Evolutionary conservation across 2,888 invertebrate species (phyloP), one percentile per base, ranked within the genome.

Genomic region (Eulithis testata): DNA sequence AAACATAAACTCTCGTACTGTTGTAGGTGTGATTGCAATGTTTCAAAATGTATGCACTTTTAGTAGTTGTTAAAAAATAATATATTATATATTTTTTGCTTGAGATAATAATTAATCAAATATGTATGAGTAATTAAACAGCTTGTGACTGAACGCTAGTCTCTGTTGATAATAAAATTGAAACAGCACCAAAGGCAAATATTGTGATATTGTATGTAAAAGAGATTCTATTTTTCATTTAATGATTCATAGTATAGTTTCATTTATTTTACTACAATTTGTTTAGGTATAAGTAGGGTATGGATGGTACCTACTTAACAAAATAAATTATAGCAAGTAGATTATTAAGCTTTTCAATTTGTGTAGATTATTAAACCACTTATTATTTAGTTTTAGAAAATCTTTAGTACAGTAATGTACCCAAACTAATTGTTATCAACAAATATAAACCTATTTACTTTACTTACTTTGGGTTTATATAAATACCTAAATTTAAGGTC

Each of bases 131-230:
- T 69, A 65, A 31, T 31, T 4, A 63, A 71, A 73, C 60, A 67
- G 67, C 69, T 72, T 75, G 69, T 76, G 79, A 78, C 75, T 78
- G 74, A 78, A 62, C 69, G 70, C 77, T 78, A 80, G 80, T 83
- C 81, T 83, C 79, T 75, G 76, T 75, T 78, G 71, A 68, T 75
- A 78, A 70, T 68, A 72, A 77, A 81, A 77, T 77, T 73, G 79
- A 79, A 83, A 77, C 76, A 75, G 78, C 81, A 87, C 85, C 86
- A 88, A 87, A 85, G 82, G 77, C 78, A 81, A 82, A 82, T 69
- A 82, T 81, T 87, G 88, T 88, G 88, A 88, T 88, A 88, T 80
- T 83, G 78, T 79, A 80, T 78, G 80, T 81, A 71, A 75, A 77
- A 74, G 65, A 78, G 72, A 74, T 76, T 63, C 60, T 75, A 74